Percentiles rank a stretch among this genome's conserved stretches.
phyloP scores from a whole-genome alignment of 2,888 invertebrate genomes.

The Chouioia cunea region DNA sequence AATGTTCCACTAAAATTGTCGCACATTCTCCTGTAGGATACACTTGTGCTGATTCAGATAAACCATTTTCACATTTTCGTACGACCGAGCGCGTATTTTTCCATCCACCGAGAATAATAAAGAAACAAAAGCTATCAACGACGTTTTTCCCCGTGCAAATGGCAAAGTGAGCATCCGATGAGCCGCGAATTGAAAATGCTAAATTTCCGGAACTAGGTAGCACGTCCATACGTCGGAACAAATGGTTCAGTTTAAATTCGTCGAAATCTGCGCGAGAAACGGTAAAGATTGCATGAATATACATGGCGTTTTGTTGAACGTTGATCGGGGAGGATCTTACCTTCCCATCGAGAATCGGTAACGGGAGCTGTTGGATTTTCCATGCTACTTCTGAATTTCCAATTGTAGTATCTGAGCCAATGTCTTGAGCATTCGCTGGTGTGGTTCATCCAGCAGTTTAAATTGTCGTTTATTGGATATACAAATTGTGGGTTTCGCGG shows the following conservation, averaged over 20 bases:
- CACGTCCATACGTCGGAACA: neutral
- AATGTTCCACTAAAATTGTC: neutral
- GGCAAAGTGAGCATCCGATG: slow-evolving; percentile 54
- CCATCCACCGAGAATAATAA: slow-evolving; percentile 59
- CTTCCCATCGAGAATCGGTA: slow-evolving; percentile 59
- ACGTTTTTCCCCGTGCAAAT: slow-evolving; percentile 53
- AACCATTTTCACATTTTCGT: slow-evolving; percentile 53
- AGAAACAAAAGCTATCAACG: slow-evolving; percentile 55
- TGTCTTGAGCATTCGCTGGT: slow-evolving; percentile 17
- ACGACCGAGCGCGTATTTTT: slow-evolving; percentile 51
- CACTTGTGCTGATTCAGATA: slow-evolving; percentile 35
- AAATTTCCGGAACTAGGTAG: slow-evolving; percentile 18
- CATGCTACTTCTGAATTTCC: slow-evolving; percentile 49
- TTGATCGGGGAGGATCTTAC: slow-evolving; percentile 48
- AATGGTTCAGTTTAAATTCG: neutral
- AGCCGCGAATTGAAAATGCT: slow-evolving; percentile 53
- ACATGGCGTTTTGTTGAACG: slow-evolving; percentile 7
- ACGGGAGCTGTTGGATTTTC: slow-evolving; percentile 53
- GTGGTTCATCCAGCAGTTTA: slow-evolving; percentile 33
- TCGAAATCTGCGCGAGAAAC: slow-evolving; percentile 34
- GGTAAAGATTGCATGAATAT: neutral
- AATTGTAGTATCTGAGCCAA: slow-evolving; percentile 39
- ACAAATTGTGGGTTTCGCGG: slow-evolving; percentile 1
- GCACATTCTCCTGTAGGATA: slow-evolving; percentile 8
- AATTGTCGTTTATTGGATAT: slow-evolving; percentile 20